Conservation (phyloP, 2,888 invertebrate species). For the Disparrhopalites patrizii region DNA sequence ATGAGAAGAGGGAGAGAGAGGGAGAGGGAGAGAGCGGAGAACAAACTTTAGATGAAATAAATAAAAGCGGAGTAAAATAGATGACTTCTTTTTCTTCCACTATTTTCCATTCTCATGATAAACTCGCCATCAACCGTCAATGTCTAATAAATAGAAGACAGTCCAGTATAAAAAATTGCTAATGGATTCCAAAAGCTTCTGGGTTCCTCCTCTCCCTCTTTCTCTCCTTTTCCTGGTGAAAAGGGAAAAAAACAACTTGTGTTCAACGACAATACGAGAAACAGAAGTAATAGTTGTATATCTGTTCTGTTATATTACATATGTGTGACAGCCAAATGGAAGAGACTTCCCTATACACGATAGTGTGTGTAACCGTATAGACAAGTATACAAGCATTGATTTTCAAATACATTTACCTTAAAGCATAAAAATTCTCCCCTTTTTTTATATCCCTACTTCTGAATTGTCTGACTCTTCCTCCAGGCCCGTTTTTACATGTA, state of each 20-base stretch:
- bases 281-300: too few species aligned
- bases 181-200: slow-evolving; percentile 25
- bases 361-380: too few species aligned
- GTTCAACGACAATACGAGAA: too few species aligned
- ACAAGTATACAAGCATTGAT: neutral
- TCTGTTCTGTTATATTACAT: too few species aligned
- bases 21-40: neutral
- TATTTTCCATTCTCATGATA: slow-evolving; percentile 25
- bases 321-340: too few species aligned
- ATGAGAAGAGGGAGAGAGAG: slow-evolving; percentile 9
- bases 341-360: too few species aligned
- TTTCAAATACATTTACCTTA: neutral
- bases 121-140: slow-evolving; percentile 22
- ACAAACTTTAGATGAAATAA: slow-evolving; percentile 17
- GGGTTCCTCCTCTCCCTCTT: neutral
- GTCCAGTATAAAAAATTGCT: slow-evolving; percentile 20
- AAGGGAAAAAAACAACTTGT: too few species aligned
- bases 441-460: neutral
- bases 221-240: neutral
- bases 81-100: slow-evolving; percentile 28
- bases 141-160: slow-evolving; percentile 28
- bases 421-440: neutral
- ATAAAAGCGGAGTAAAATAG: slow-evolving; percentile 25
- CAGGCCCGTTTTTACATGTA: too few species aligned
- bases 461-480: too few species aligned